Evolutionary conservation across 2,113 vertebrate species (phyloP).

Genomic region (Bucco capensis): DNA sequence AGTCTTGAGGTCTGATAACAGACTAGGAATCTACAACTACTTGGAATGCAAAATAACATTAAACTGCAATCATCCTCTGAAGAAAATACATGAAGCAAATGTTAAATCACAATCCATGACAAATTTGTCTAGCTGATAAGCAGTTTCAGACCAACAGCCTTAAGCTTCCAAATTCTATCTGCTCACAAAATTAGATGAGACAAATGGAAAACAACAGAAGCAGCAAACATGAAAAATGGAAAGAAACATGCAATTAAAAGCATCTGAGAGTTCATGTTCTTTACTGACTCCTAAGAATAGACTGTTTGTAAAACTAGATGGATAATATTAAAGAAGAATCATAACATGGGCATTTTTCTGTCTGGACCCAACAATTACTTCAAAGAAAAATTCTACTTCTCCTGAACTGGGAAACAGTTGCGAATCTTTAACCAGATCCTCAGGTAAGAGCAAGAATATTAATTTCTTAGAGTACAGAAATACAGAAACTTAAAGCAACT

Average conservation of each 20-base stretch:
- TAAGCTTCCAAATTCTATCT: neutral
- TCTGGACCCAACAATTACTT: neutral
- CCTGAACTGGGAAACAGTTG: neutral
- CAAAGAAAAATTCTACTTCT: neutral
- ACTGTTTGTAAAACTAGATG: neutral
- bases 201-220: neutral
- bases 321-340: neutral
- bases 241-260: neutral
- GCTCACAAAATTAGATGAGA: neutral
- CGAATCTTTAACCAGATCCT: neutral
- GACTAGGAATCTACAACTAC: neutral
- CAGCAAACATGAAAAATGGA: neutral
- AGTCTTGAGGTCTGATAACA: neutral
- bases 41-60: neutral
- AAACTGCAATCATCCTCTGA: neutral
- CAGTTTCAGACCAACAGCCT: slow-evolving; percentile 6
- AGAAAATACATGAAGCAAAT: neutral
- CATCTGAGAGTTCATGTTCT: neutral
- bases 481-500: neutral
- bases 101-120: neutral
- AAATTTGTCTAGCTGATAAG: slow-evolving; percentile 8
- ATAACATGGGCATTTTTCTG: neutral
- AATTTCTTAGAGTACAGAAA: neutral
- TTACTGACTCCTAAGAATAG: neutral
- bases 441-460: neutral